Percentiles rank a stretch among this genome's conserved stretches.
phyloP scores from a whole-genome alignment of 2,113 vertebrate genomes.

The Odocoileus virginianus region DNA sequence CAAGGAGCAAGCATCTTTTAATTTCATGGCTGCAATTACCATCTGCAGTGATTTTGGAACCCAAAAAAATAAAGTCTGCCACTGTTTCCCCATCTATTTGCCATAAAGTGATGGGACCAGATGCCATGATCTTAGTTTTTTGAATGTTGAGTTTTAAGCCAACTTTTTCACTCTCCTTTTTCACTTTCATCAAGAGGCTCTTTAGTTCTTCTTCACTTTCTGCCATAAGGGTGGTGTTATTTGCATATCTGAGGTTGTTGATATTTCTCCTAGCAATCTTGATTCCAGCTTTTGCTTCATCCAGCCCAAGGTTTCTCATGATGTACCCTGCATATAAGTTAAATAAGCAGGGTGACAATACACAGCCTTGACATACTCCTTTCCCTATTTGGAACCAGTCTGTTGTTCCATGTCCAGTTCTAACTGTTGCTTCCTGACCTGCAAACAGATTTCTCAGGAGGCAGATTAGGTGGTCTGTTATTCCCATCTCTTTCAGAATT shows the following conservation, averaged over 20 bases:
- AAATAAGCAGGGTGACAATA: background rate
- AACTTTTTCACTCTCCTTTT: background rate
- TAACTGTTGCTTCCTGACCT: background rate
- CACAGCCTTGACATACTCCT: background rate
- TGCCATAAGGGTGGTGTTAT: background rate
- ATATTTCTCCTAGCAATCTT: background rate
- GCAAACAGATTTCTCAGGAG: background rate
- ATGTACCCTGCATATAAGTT: background rate
- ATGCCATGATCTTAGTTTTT: background rate
- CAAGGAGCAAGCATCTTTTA: background rate
- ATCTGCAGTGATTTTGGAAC: background rate
- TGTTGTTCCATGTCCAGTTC: background rate
- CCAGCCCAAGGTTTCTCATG: background rate
- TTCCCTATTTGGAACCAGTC: background rate
- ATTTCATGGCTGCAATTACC: background rate
- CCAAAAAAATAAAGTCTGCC: background rate
- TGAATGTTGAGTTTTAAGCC: background rate
- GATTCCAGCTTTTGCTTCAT: background rate
- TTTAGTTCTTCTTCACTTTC: background rate
- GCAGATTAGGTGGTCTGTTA: background rate
- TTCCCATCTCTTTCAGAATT: background rate
- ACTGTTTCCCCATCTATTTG: background rate
- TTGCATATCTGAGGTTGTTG: background rate
- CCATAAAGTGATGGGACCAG: background rate
- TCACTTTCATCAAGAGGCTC: background rate